A percentile compares a stretch with the other conserved stretches of the same genome.
phyloP scores from a whole-genome alignment of 1,140 invertebrate species.

The Scaptomyza graminum region DNA sequence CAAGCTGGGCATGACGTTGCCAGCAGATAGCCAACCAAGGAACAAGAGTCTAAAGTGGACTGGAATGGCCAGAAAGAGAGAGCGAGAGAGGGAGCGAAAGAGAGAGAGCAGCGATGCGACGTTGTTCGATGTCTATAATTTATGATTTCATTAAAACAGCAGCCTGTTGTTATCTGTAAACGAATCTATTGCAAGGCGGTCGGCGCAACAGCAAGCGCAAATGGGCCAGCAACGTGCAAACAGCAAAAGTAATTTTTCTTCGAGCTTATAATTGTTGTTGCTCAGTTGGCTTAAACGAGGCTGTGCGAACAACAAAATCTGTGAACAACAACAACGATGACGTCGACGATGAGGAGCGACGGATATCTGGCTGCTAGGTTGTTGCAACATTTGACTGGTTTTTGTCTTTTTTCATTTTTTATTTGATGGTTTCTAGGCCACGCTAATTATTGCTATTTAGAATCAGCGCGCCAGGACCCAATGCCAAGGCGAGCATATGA shows the following conservation, averaged over 20 bases:
- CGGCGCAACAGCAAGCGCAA: conserved; percentile 28
- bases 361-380: conserved; percentile 15
- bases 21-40: conserved; percentile 32
- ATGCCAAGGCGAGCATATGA: conserved; percentile 15
- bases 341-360: not conserved
- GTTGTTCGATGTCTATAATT: conserved; percentile 75
- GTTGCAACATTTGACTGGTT: conserved; percentile 50
- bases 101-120: conserved; percentile 1
- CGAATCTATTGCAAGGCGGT: conserved; percentile 63
- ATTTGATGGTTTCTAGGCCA: conserved; percentile 80
- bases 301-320: conserved; percentile 65
- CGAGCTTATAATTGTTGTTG: conserved; percentile 70
- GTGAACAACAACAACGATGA: conserved; percentile 1
- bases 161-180: conserved; percentile 75
- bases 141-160: conserved; percentile 83
- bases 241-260: conserved; percentile 78
- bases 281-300: conserved; percentile 17
- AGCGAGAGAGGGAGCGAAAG: too few species aligned
- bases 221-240: conserved; percentile 76
- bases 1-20: conserved; percentile 66
- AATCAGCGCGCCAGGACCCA: conserved; percentile 54
- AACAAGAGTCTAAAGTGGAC: not conserved
- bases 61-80: not conserved
- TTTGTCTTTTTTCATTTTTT: conserved; percentile 49
- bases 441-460: conserved; percentile 82